Percentiles rank a stretch among this genome's conserved stretches.
These are phyloP conservation scores for Saccostrea echinata DNA, from an alignment of 1,140 invertebrate species.

Conservation along the genomic window DNA sequence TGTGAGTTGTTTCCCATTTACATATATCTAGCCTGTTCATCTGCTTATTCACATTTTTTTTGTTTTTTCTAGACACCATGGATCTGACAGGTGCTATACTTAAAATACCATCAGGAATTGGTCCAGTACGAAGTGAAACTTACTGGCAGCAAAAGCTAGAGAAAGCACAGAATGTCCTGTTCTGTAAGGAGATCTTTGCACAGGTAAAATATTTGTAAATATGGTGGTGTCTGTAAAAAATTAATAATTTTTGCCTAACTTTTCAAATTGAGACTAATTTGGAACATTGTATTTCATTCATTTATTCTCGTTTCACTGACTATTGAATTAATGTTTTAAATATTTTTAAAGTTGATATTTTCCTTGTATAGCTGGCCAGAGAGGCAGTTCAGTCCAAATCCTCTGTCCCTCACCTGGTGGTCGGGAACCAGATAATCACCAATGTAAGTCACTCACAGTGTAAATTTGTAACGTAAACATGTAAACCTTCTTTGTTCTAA, in stretches of 20 bases:
- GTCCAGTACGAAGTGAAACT: conserved; percentile 85
- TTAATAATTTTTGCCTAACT: no score
- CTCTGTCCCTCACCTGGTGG: conserved; percentile 96
- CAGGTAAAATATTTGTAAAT: conserved; percentile 81
- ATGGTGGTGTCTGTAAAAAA: no score
- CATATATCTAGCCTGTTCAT: no score
- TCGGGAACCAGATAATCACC: conserved; percentile 97
- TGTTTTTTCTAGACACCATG: conserved; percentile 77
- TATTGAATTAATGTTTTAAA: no score
- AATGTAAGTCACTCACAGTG: conserved; percentile 84
- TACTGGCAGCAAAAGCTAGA: conserved; percentile 98
- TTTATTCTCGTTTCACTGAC: no score
- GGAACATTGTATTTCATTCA: no score
- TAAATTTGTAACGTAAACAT: no score
- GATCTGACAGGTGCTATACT: conserved; percentile 79
- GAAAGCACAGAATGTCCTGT: conserved; percentile 97
- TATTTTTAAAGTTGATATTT: background rate
- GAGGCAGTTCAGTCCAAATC: conserved; percentile 96
- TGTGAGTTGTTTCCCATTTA: no score
- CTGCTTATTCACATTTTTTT: background rate
- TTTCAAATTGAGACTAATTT: no score
- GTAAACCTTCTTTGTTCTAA: no score
- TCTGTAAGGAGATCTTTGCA: conserved; percentile 98
- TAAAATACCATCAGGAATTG: conserved; percentile 78
- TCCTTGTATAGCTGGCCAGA: conserved; percentile 85